Conservation (phyloP, 1,140 invertebrate genomes). For the Meloidogyne hapla region DNA sequence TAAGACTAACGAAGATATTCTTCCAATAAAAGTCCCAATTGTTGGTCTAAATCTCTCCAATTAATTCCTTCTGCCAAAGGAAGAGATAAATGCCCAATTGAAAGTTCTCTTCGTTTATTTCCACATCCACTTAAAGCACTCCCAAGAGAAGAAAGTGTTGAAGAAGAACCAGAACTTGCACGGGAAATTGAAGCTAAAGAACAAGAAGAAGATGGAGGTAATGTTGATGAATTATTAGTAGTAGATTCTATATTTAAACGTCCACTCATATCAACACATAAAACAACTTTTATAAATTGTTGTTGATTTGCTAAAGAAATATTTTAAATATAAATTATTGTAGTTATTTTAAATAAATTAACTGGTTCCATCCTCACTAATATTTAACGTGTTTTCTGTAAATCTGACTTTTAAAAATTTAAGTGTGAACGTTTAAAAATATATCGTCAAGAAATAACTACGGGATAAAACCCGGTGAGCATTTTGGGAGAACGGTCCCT, state of each 20-base stretch:
- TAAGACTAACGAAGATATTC: slow-evolving; percentile 75
- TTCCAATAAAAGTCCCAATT: slow-evolving; percentile 85
- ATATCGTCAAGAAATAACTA: no score
- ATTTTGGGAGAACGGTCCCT: no score
- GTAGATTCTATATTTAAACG: slow-evolving; percentile 35
- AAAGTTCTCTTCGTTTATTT: slow-evolving; percentile 61
- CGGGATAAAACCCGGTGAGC: no score
- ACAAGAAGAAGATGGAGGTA: slow-evolving; percentile 1
- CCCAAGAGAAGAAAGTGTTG: slow-evolving; percentile 29
- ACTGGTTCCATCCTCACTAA: no score
- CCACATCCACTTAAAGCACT: slow-evolving; percentile 14
- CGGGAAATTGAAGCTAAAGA: slow-evolving; percentile 18
- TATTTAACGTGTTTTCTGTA: no score
- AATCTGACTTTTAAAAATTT: no score
- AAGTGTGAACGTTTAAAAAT: no score
- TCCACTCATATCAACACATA: slow-evolving; percentile 44
- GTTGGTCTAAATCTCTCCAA: slow-evolving; percentile 88
- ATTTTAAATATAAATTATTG: neutral
- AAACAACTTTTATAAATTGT: slow-evolving; percentile 26
- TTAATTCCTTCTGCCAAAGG: slow-evolving; percentile 33
- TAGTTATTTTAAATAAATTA: no score
- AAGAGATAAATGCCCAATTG: slow-evolving; percentile 74
- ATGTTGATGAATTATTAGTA: slow-evolving; percentile 6
- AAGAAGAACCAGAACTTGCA: slow-evolving; percentile 33
- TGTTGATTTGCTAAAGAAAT: slow-evolving; percentile 2